Evolutionary conservation across 2,888 invertebrate genomes (phyloP), one percentile per base, ranked within the genome.

Genomic region (Philereme vetulata): DNA sequence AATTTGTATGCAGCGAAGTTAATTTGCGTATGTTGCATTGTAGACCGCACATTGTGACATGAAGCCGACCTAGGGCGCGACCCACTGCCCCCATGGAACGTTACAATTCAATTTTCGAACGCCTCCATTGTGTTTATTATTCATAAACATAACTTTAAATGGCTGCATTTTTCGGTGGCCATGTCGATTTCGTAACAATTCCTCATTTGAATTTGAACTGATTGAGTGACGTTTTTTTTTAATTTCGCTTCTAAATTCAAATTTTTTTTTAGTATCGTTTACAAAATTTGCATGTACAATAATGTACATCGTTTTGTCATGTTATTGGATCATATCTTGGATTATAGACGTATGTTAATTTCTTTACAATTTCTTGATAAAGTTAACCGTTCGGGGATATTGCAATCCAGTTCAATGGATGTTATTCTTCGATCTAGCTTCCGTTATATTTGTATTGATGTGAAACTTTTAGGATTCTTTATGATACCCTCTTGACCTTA

Each of bases 331-430:
- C 85, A 87, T 88, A 85, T 88, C 85, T 76, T 76, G 74, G 76
- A 80, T 89, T 89, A 90, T 88, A 78, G 91, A 91, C 90, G 72
- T 91, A 92, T 92, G 92, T 69, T 82, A 92, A 91, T 92, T 81
- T 77, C 72, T 71, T 71, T 73, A 74, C 75, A 76, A 70, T 78
- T 74, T 67, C 68, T 78, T 80, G 81, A 77, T 79, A 70, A 72
- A 69, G 72, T 70, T 71, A 77, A 74, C 81, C 77, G 84, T 84
- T 78, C 75, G 75, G 74, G 79, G 74, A 76, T 79, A 82, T 74
- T 72, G 76, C 68, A 56, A 54, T 74, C 73, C 58, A 73, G 63
- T 75, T 75, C 70, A 72, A 75, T 77, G 74, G 75, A 83, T 89
- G 90, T 92, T 92, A 90, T 91, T 91, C 82, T 92, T 91, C 76